Base-by-base conservation (phyloP, 2,888 invertebrate genomes). In the Poecilobothrus nobilitatus region DNA sequence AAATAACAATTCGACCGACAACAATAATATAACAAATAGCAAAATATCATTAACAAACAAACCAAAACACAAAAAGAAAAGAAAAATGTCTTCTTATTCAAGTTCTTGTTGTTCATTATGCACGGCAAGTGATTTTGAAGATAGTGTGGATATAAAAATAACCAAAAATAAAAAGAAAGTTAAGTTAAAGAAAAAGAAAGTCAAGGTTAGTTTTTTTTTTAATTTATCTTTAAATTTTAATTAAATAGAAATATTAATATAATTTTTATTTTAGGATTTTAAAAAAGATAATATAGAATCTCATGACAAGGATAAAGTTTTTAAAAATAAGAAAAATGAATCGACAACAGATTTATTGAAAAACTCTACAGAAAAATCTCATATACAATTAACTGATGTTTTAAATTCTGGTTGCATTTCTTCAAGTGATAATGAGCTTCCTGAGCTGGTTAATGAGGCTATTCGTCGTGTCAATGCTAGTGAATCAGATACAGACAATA, bases 391-490 rank as follows among this genome's bases (percentile, higher is more conserved):
- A 21, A 65, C 63, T 64, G 69, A 44, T 63, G 44, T 27, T 76
- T 5, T 76, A 78, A 27, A 78, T 65, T 76, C 78, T 66, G 77
- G 78, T 72, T 77, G 80, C 66, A 76, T 80, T 65, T 79, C 84
- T 67, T 90, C 89, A 62, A 88, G 91, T 76, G 91, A 91, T 80
- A 89, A 89, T 85, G 91, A 91, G 79, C 83, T 90, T 70, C 88
- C 90, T 8, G 88, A 88, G 68, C 83, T 90, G 69, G 90, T 91
- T n/a, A 89, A 87, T 75, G 90, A 89, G 21, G 88, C 91, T 66
- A 91, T 91, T 71, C 89, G 90, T 77, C 84, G 91, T 71, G 89
- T 90, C 7, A 37, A 65, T 20, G 90, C 89, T 68, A 89, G 88
- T 63, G 88, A 89, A 61, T 90, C 90, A 3, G 91, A 91, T 77